Percentiles rank a stretch among this genome's conserved stretches.
Conservation (phyloP, 2,888 invertebrate genomes). For the Eupithecia insigniata region DNA sequence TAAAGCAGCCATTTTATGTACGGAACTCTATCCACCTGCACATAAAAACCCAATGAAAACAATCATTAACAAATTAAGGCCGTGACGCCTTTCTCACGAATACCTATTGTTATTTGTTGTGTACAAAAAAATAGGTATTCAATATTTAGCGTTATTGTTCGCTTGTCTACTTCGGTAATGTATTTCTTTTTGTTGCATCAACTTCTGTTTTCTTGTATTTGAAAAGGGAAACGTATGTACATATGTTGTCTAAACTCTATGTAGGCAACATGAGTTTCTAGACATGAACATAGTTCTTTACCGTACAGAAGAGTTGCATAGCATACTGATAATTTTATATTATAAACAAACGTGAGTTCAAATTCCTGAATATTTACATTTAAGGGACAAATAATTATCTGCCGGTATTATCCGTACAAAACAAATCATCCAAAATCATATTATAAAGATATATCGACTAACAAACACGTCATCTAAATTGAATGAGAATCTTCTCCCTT, state of each 20-base stretch:
- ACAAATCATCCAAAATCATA: too few species aligned
- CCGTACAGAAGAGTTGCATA: too few species aligned
- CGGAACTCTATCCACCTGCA: conserved; percentile 33
- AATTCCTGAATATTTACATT: too few species aligned
- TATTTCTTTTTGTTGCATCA: conserved; percentile 5
- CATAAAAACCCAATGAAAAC: conserved; percentile 41
- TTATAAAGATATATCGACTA: too few species aligned
- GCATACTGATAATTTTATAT: too few species aligned
- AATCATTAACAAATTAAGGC: conserved; percentile 40
- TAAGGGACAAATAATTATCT: too few species aligned
- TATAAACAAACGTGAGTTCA: too few species aligned
- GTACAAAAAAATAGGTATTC: conserved; percentile 38
- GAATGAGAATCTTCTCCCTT: too few species aligned
- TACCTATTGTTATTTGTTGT: conserved; percentile 36
- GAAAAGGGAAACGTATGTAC: neutral
- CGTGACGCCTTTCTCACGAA: conserved; percentile 40
- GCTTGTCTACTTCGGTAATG: neutral
- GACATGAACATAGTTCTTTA: neutral
- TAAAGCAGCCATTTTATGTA: too few species aligned
- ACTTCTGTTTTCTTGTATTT: conserved; percentile 5
- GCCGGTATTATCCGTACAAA: too few species aligned
- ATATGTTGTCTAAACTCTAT: too few species aligned
- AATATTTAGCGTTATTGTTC: conserved; percentile 26
- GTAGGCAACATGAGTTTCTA: neutral
- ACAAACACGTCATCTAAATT: too few species aligned